Base-by-base conservation (phyloP, 2,113 vertebrate genomes). In the Lampris megalopsis region DNA sequence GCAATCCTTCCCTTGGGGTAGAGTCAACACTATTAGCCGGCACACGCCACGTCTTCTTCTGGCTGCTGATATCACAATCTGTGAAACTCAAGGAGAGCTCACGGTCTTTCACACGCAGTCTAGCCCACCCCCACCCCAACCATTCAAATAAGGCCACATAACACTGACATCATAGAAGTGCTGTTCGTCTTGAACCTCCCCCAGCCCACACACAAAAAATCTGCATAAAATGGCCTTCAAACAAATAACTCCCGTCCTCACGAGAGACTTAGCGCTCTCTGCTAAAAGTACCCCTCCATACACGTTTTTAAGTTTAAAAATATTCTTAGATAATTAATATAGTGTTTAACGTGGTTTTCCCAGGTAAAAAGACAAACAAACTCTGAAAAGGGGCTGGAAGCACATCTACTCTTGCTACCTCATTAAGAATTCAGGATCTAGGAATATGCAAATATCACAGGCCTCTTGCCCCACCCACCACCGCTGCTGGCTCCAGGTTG, bases 61-160 rank as follows among this genome's bases (percentile, higher is more conserved):
- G 43, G 41, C 63, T 64, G 58, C 72, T 69, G 70, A 79, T 76
- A 82, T 89, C 81, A 73, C 67, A 82, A 87, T 85, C 75, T 78
- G 72, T 71, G 82, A 78, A 83, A 85, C 72, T 76, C 80, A 75
- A 81, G 79, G 57, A 82, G 71, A 68, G 69, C 77, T 62, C 36
- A 56, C 73, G 53, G 66, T 71, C 77, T 75, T 68, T 73, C 54
- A 36, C 59, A 75, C 41, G 54, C 24, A 24, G 24, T 24, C 24
- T 0, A 24, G 40, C 65, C 56, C 8, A 50, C 74, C 56, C 67
- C 72, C 65, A 58, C 77, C 60, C 48, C 62, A 36, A 2, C 53
- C 24, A 24, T 24, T 24, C 73, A 50, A 64, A 80, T 76, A 71
- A 70, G 72, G 59, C 71, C 61, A 62, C 10, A 61, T 87, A 83